Percentiles rank a stretch among this genome's conserved stretches.
These are phyloP conservation scores for Homalodisca vitripennis DNA, from an alignment of 1,140 invertebrate species.

Conservation along the genomic window DNA sequence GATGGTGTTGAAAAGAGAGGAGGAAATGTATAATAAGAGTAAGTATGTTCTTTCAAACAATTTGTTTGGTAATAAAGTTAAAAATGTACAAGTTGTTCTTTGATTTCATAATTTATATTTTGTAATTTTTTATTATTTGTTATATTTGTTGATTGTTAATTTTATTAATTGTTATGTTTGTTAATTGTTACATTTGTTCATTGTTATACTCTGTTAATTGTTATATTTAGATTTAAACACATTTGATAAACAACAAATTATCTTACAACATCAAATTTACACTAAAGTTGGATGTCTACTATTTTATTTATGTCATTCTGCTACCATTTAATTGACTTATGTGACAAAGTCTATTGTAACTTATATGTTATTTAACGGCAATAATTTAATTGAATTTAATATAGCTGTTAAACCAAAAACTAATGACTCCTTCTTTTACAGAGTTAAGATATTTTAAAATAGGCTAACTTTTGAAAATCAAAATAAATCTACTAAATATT, in stretches of 20 bases:
- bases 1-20: slow-evolving; percentile 28
- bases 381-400: neutral
- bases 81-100: neutral
- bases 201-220: neutral
- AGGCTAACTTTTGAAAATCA: neutral
- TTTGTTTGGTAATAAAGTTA: no score
- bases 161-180: neutral
- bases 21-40: slow-evolving; percentile 18
- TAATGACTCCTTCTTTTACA: neutral
- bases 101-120: neutral
- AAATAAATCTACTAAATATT: neutral
- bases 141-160: neutral
- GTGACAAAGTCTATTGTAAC: neutral
- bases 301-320: no score
- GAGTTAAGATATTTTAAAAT: neutral
- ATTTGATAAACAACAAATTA: no score
- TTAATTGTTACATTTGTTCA: neutral
- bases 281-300: no score
- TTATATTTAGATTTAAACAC: no score
- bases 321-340: no score
- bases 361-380: neutral
- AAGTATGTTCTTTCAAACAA: no score
- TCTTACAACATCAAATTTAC: no score
- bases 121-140: neutral
- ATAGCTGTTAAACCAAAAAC: neutral